phyloP scores from a whole-genome alignment of 2,797 vertebrate genomes.

The Pteronotus mesoamericanus region DNA sequence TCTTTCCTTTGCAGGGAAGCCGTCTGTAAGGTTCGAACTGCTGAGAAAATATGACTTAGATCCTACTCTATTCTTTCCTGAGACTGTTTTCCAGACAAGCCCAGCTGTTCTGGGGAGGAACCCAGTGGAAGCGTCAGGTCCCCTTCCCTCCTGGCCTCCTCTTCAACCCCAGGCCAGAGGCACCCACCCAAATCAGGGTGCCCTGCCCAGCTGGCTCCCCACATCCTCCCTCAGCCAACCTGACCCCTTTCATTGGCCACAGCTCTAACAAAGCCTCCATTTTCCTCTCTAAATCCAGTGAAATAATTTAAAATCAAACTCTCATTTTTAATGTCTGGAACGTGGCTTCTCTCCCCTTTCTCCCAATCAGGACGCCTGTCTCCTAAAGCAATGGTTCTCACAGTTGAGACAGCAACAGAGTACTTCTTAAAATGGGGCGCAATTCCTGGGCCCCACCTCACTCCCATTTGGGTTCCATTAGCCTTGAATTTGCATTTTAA shows the following conservation, averaged over 20 bases:
- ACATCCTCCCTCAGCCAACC: not conserved
- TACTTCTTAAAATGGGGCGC: not conserved
- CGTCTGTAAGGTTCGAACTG: not conserved
- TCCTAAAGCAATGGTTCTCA: not conserved
- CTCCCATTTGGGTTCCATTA: not conserved
- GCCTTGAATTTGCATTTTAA: conserved; percentile 38
- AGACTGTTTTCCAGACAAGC: conserved; percentile 59
- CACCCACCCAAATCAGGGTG: not conserved
- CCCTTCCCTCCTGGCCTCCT: not conserved
- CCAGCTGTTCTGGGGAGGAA: conserved; percentile 63
- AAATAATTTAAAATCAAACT: conserved; percentile 9
- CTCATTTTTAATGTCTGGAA: not conserved
- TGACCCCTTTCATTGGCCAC: not conserved
- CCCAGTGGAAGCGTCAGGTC: not conserved
- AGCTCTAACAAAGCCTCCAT: conserved; percentile 1
- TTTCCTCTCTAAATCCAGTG: not conserved
- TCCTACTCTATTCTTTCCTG: not conserved
- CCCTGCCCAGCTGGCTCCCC: not conserved
- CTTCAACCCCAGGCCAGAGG: not conserved
- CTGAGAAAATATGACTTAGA: conserved; percentile 42
- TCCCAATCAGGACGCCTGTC: not conserved
- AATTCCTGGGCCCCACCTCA: not conserved
- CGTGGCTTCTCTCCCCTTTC: not conserved
- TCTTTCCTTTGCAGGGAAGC: conserved; percentile 50
- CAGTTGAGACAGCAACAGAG: not conserved